Evolutionary conservation across 2,113 vertebrate species (phyloP), one percentile per base, ranked within the genome.

Genomic region (Telmatochromis brichardi): DNA sequence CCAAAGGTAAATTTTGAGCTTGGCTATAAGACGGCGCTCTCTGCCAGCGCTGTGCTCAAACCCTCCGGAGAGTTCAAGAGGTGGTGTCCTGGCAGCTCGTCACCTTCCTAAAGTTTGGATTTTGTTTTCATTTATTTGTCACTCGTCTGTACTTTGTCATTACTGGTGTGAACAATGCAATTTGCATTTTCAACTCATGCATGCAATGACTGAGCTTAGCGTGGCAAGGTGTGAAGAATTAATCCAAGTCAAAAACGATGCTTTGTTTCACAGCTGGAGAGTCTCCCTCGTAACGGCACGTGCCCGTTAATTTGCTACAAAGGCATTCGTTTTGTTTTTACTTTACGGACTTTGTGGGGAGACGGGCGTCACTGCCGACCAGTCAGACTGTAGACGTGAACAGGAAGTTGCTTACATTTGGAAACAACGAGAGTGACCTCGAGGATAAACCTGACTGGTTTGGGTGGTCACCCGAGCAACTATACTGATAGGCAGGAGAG

Each of bases 171-270:
- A 95, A 94, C 35, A 93, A 95, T 93, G 95, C 92, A 88, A 71
- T 88, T 23, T 81, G 95, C 93, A 94, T 95, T 95, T 94, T 94
- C 94, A 93, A 88, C 92, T 90, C 92, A 81, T 90, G 90, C 93
- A 91, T 86, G 92, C 90, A 94, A 95, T 94, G 94, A 94, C 90
- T 63, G 50, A 88, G 90, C 92, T 93, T 90, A 92, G 92, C 54
- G 86, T 92, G 90, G 88, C 86, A 92, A 89, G 84, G 93, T 83
- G 90, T 91, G 73, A 47, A 45, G 57, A 86, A 87, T 81, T 50
- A 84, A 90, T 17, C 54, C 65, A 84, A 89, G 85, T 35, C 21
- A 37, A 33, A 91, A 87, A 82, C 23, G 2, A 57, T 87, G 90
- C 81, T 88, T 84, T 73, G 50, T 80, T 86, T 90, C 80, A 89